These are phyloP conservation scores for Tachystola acroxantha DNA, from an alignment of 2,888 invertebrate genomes.

Conservation along the genomic window DNA sequence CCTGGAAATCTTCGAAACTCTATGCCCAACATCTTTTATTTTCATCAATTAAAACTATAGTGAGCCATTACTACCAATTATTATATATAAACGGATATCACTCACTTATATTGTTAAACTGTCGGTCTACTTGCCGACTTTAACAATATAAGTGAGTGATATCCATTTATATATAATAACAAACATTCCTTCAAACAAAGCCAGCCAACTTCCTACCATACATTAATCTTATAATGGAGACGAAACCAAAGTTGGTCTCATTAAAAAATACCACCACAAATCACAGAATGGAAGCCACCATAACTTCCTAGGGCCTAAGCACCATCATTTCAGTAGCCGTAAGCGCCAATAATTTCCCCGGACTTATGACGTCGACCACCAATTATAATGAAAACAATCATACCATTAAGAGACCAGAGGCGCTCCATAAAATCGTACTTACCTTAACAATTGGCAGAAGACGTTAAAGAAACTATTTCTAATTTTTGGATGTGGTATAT, in stretches of 20 bases:
- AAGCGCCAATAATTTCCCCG: constrained; percentile 44
- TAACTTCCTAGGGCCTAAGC: constrained; percentile 4
- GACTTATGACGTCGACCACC: constrained; percentile 59
- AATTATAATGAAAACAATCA: constrained; percentile 73
- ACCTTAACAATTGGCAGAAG: constrained; percentile 39
- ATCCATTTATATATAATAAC: no score
- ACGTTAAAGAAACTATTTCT: constrained; percentile 6
- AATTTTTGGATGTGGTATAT: constrained; percentile 29
- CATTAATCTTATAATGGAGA: constrained; percentile 9
- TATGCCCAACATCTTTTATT: no score
- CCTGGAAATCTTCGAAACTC: no score
- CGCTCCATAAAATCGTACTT: constrained; percentile 46
- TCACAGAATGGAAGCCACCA: constrained; percentile 19
- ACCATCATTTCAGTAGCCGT: constrained; percentile 4
- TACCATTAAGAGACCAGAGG: constrained; percentile 53
- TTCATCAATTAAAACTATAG: no score
- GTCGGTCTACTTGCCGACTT: no score
- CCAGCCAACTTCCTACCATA: constrained; percentile 1
- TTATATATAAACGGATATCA: no score
- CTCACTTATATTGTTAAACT: no score
- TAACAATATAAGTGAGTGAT: no score
- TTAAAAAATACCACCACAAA: constrained; percentile 48
- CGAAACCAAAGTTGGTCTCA: constrained; percentile 33
- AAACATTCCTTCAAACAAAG: not conserved
- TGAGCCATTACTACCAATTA: no score